A percentile compares a stretch with the other conserved stretches of the same genome.
These are phyloP conservation scores for Euplexia lucipara DNA, from an alignment of 2,888 invertebrate species.

Conservation along the genomic window DNA sequence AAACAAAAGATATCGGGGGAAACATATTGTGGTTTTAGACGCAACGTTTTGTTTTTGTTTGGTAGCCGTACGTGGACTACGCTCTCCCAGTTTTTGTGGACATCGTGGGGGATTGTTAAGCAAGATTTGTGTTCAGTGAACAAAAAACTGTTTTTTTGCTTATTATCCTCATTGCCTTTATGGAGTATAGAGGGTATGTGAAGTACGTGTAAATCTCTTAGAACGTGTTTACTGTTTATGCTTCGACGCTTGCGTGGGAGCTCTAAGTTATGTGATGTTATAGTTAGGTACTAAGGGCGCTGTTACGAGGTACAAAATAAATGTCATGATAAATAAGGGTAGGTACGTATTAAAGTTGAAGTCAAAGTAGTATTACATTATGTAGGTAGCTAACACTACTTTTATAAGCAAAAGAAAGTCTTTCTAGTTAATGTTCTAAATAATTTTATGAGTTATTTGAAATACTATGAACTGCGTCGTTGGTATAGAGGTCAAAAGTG, in stretches of 20 bases:
- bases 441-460: too few relatives aligned
- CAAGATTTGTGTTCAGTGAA: slow-evolving; percentile 74
- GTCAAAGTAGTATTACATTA: too few relatives aligned
- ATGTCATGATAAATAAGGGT: slow-evolving; percentile 13
- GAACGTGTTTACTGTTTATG: slow-evolving; percentile 55
- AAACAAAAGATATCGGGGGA: slow-evolving; percentile 73
- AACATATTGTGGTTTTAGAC: slow-evolving; percentile 74
- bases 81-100: slow-evolving; percentile 69
- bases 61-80: slow-evolving; percentile 63
- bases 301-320: slow-evolving; percentile 13
- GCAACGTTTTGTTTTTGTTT: slow-evolving; percentile 72
- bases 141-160: slow-evolving; percentile 66
- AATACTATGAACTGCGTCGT: too few relatives aligned
- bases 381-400: background rate
- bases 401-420: too few relatives aligned
- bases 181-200: slow-evolving; percentile 50
- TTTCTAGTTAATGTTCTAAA: too few relatives aligned
- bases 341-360: too few relatives aligned
- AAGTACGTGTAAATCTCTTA: slow-evolving; percentile 57
- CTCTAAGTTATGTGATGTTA: slow-evolving; percentile 37
- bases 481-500: too few relatives aligned
- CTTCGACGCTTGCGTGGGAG: slow-evolving; percentile 49
- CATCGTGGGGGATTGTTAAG: slow-evolving; percentile 65
- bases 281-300: slow-evolving; percentile 18
- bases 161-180: slow-evolving; percentile 67